Evolutionary conservation across 2,113 vertebrate genomes (phyloP).

Genomic region (Heterotis niloticus): DNA sequence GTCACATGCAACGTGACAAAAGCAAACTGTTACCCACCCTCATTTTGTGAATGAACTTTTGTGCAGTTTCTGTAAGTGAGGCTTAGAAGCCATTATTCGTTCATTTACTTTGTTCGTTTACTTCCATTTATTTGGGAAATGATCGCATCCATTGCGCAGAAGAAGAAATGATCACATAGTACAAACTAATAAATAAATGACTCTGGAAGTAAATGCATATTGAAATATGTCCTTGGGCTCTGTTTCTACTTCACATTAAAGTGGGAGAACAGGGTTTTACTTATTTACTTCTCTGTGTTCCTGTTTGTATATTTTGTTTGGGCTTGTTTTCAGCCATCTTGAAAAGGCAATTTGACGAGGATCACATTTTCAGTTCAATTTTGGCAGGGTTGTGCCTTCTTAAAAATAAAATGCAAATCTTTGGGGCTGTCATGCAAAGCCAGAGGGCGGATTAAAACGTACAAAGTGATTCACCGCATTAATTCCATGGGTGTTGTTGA

Average conservation of each 20-base stretch:
- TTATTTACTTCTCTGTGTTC: background rate
- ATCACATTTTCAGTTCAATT: background rate
- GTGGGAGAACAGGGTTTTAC: background rate
- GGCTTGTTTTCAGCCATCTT: background rate
- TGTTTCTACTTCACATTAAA: background rate
- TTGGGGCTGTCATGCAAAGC: background rate
- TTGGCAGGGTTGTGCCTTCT: background rate
- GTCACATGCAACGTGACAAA: background rate
- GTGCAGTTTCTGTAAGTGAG: no score
- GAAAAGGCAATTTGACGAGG: background rate
- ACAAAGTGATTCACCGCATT: slow-evolving; percentile 5
- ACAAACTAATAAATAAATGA: background rate
- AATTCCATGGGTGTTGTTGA: slow-evolving; percentile 12
- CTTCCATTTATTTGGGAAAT: background rate
- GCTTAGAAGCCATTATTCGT: no score
- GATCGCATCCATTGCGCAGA: no score
- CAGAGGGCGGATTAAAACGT: slow-evolving; percentile 7
- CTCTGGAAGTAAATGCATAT: background rate
- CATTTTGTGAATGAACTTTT: background rate
- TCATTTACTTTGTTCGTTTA: background rate
- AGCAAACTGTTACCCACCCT: background rate
- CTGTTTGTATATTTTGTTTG: background rate
- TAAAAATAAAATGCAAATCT: slow-evolving; percentile 18
- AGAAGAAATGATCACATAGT: background rate
- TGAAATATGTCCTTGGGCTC: background rate